A percentile compares a stretch with the other conserved stretches of the same genome.
Conservation (phyloP, 2,888 invertebrate genomes). For the Mesochorus sp. region DNA sequence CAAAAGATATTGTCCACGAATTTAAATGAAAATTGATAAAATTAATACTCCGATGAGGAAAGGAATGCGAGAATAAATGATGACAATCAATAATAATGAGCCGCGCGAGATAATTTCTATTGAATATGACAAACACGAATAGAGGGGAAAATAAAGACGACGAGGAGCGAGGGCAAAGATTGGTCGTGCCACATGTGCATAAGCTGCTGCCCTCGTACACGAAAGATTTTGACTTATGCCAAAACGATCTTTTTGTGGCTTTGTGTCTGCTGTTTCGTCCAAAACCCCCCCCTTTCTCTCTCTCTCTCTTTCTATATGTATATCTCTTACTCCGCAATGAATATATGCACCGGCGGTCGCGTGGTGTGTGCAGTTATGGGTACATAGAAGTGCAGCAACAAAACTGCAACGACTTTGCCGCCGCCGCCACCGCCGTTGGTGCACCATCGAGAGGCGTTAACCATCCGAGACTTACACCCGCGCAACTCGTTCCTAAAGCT, state of each 20-base stretch:
- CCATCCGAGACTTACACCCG: conserved; percentile 61
- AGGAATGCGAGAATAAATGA: too few species aligned
- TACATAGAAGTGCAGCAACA: conserved; percentile 1
- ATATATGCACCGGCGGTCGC: conserved; percentile 3
- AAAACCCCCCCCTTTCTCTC: not conserved
- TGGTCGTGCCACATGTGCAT: conserved; percentile 70
- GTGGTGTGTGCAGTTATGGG: conserved; percentile 12
- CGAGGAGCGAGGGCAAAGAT: conserved; percentile 46
- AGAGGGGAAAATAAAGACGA: conserved; percentile 34
- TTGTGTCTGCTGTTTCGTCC: conserved; percentile 74
- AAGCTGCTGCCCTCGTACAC: conserved; percentile 70
- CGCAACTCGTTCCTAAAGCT: conserved; percentile 69
- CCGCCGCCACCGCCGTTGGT: conserved; percentile 20
- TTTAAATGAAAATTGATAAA: too few species aligned
- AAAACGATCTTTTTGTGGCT: conserved; percentile 77
- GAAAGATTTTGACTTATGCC: conserved; percentile 80
- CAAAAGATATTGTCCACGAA: not conserved
- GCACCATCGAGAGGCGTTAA: conserved; percentile 65
- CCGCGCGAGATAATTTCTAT: not conserved
- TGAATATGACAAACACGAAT: not conserved
- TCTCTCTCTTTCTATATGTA: too few species aligned
- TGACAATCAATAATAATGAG: too few species aligned
- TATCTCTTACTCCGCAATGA: not conserved
- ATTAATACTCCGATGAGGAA: too few species aligned
- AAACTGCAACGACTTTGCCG: too few species aligned